Evolutionary conservation across 2,113 vertebrate genomes (phyloP), one percentile per base, ranked within the genome.

Genomic region (Sapayoa aenigma): DNA sequence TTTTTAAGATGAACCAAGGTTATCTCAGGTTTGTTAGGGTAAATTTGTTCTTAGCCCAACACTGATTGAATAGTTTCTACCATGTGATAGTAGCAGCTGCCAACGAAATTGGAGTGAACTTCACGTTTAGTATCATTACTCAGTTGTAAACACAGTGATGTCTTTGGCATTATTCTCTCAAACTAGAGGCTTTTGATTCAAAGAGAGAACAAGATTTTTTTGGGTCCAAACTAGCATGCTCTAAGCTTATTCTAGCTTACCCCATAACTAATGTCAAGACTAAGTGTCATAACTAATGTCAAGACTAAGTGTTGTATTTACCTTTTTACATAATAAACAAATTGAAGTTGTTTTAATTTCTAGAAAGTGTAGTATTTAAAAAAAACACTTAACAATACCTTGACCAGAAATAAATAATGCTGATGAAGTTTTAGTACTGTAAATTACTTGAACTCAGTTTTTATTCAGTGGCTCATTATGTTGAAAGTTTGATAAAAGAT

Each of bases 1-100:
- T 95, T 97, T 97, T 80, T 97, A 96, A 93, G 78, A 49, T 93
- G 96, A 97, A 93, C 52, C 65, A 95, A 96, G 58, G 39, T 94
- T 97, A 94, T 94, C 68, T 96, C 79, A 93, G 93, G 79, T 94
- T 95, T 94, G 68, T 89, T 92, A 84, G 90, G 95, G 58, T 78
- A 87, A 83, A 89, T 78, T 81, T 86, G 13, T 87, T 92, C 76
- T 72, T 88, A 79, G n/a, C 22, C 37, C 58, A 55, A 65, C 39
- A 78, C 30, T 87, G n/a, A 49, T 81, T 95, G 82, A 80, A 68
- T 46, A 67, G 24, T 81, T 91, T 84, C 71, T 73, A 52, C 37
- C 63, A 81, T 16, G 14, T 77, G 90, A 84, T 46, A 30, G 13
- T 11, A 92, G 17, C 27, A 92, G 50, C 25, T 63, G 66, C 79